phyloP scores from a whole-genome alignment of 2,888 invertebrate species.

The Globia sparganii region DNA sequence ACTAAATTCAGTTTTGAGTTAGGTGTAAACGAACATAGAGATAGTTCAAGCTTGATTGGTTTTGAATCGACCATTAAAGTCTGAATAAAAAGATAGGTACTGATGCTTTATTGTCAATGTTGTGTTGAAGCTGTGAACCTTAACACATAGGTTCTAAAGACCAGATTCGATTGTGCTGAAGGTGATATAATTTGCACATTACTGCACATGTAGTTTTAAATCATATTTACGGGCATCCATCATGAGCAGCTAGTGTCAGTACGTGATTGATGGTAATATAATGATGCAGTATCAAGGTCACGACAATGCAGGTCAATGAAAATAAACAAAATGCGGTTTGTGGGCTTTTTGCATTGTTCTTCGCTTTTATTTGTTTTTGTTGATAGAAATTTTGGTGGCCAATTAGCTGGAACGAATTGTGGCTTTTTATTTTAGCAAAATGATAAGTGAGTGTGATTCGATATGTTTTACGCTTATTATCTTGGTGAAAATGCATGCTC shows the following conservation, averaged over 20 bases:
- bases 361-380: slow-evolving; percentile 64
- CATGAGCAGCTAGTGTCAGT: slow-evolving; percentile 66
- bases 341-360: slow-evolving; percentile 72
- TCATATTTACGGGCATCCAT: slow-evolving; percentile 77
- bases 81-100: slow-evolving; percentile 60
- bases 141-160: slow-evolving; percentile 60
- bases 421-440: slow-evolving; percentile 52
- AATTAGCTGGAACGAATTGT: slow-evolving; percentile 71
- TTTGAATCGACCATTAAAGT: slow-evolving; percentile 63
- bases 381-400: slow-evolving; percentile 65
- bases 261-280: slow-evolving; percentile 80
- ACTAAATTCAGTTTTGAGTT: slow-evolving; percentile 30
- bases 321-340: slow-evolving; percentile 78
- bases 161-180: slow-evolving; percentile 51
- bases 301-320: slow-evolving; percentile 75
- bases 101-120: slow-evolving; percentile 51
- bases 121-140: slow-evolving; percentile 46
- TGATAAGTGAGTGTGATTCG: slow-evolving; percentile 43
- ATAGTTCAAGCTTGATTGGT: slow-evolving; percentile 70
- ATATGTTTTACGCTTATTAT: slow-evolving; percentile 51
- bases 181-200: slow-evolving; percentile 59
- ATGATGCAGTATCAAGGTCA: slow-evolving; percentile 85
- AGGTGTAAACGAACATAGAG: slow-evolving; percentile 25
- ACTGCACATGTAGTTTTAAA: slow-evolving; percentile 71
- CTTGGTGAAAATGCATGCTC: slow-evolving; percentile 11